Percentiles rank a stretch among this genome's conserved stretches.
Evolutionary conservation across 2,888 invertebrate genomes (phyloP).

Genomic region (Busseola fusca): DNA sequence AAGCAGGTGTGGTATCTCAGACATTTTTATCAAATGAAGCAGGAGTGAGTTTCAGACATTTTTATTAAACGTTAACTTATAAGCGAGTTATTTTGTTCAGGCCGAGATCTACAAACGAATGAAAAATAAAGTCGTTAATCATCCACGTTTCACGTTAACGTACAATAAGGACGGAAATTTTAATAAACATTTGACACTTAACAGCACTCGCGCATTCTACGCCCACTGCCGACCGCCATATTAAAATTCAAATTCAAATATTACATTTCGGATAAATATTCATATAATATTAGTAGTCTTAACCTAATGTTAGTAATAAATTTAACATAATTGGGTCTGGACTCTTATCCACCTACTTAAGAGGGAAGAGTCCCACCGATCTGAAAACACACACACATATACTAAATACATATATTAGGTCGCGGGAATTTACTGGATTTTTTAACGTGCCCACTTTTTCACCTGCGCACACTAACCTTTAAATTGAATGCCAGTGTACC

Average conservation of each 20-base stretch:
- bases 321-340: too few relatives aligned
- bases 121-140: conserved; percentile 26
- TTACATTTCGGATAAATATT: too few relatives aligned
- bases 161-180: neutral
- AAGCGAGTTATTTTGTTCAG: conserved; percentile 1
- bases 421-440: conserved; percentile 28
- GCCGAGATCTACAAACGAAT: conserved; percentile 1
- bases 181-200: conserved; percentile 38
- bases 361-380: too few relatives aligned
- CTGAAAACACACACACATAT: too few relatives aligned
- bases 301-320: too few relatives aligned
- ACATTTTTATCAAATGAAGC: too few relatives aligned
- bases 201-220: conserved; percentile 6
- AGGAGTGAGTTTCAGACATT: conserved; percentile 3
- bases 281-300: too few relatives aligned
- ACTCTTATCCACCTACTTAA: too few relatives aligned
- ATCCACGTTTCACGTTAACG: neutral
- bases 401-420: conserved; percentile 42
- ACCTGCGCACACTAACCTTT: conserved; percentile 27
- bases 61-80: conserved; percentile 9
- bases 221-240: neutral
- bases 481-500: conserved; percentile 40
- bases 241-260: too few relatives aligned
- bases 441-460: conserved; percentile 27
- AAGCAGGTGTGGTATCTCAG: too few relatives aligned